Evolutionary conservation across 2,113 vertebrate genomes (phyloP).

Genomic region (Neolamprologus variostigma): DNA sequence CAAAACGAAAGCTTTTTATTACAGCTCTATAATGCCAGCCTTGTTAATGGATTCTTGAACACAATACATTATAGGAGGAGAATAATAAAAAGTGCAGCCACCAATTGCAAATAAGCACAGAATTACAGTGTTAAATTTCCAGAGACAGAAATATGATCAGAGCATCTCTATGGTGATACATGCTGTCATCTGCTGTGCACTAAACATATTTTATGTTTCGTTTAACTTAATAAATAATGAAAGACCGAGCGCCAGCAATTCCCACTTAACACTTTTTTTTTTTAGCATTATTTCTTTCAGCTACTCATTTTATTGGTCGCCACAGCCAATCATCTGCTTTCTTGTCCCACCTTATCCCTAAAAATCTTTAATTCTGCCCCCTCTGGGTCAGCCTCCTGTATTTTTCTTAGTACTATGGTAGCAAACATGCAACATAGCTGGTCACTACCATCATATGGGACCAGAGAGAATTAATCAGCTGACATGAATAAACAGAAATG

Average conservation of each 20-base stretch:
- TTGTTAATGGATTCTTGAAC: neutral
- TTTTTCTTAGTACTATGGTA: neutral
- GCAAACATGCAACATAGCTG: neutral
- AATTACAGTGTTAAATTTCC: neutral
- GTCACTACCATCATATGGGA: neutral
- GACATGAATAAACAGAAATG: neutral
- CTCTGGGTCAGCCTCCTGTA: neutral
- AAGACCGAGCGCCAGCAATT: fast-evolving
- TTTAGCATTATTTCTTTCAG: neutral
- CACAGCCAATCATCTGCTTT: neutral
- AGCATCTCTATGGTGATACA: neutral
- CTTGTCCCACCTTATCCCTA: neutral
- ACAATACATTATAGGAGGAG: neutral
- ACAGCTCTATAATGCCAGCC: neutral
- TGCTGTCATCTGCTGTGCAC: neutral
- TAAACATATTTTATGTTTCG: neutral
- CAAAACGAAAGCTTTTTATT: neutral
- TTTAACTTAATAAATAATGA: neutral
- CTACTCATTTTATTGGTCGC: neutral
- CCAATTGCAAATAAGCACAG: neutral
- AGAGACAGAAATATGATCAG: neutral
- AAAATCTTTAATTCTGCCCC: neutral
- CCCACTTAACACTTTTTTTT: fast-evolving
- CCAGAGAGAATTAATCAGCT: neutral
- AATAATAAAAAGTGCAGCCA: neutral